Evolutionary conservation across 2,113 vertebrate genomes (phyloP).

Genomic region (Heterotis niloticus): DNA sequence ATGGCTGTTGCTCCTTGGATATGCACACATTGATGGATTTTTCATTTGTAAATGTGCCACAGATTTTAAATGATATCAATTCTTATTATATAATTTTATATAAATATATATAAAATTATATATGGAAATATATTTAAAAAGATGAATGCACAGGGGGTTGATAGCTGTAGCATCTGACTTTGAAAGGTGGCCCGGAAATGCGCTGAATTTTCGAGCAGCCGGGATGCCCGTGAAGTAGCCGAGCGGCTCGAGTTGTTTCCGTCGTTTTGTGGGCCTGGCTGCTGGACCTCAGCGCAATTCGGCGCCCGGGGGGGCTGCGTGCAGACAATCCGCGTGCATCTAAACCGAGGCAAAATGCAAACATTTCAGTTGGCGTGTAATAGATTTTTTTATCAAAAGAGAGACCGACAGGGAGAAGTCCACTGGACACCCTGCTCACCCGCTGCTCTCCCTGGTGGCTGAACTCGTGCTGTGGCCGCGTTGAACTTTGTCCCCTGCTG

Average conservation of each 20-base stretch:
- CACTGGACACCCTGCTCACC: no score
- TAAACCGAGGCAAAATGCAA: conserved; percentile 9
- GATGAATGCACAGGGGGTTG: background rate
- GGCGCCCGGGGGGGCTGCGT: background rate
- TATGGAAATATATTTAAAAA: background rate
- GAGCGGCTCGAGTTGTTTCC: no score
- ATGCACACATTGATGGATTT: background rate
- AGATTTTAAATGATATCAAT: conserved; percentile 10
- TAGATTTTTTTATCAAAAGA: conserved; percentile 25
- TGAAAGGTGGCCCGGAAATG: background rate
- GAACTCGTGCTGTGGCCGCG: background rate
- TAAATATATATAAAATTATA: conserved; percentile 2
- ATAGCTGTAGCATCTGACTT: background rate
- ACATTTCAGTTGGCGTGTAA: no score
- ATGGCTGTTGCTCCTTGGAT: background rate
- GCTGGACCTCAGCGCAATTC: no score
- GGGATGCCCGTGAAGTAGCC: no score
- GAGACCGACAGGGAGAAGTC: no score
- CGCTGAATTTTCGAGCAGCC: no score
- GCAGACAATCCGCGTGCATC: background rate
- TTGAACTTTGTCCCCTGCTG: background rate
- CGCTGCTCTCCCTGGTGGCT: conserved; percentile 17
- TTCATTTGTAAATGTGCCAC: conserved; percentile 27
- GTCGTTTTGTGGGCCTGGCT: no score
- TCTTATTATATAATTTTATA: background rate